Evolutionary conservation across 2,797 vertebrate genomes (phyloP).

Genomic region (Phataginus tricuspis): DNA sequence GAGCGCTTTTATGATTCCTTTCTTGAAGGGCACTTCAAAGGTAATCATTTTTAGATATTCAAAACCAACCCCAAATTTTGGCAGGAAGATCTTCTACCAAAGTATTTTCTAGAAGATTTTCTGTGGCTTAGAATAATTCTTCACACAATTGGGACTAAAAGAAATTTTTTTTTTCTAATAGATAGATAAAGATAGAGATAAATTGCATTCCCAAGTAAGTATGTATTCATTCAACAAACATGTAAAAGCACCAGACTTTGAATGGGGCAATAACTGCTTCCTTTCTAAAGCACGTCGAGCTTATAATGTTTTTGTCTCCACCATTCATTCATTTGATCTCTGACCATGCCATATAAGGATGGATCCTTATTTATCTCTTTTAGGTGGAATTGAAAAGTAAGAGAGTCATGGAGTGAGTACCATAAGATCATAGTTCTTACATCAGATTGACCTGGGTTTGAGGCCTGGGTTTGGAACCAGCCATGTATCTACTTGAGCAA

Average conservation of each 20-base stretch:
- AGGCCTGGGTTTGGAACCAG: neutral
- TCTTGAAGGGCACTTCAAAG: neutral
- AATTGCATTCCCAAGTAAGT: neutral
- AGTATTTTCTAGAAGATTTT: constrained; percentile 26
- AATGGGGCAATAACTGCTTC: neutral
- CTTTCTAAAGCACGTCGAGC: neutral
- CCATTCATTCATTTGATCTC: neutral
- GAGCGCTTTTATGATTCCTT: neutral
- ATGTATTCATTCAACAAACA: neutral
- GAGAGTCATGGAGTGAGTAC: neutral
- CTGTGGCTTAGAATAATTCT: neutral
- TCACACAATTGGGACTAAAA: neutral
- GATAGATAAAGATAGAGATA: neutral
- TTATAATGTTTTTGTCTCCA: neutral
- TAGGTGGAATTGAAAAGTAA: neutral
- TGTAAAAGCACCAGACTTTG: neutral
- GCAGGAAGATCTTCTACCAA: neutral
- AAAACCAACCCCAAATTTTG: neutral
- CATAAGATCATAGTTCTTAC: neutral
- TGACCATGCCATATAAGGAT: neutral
- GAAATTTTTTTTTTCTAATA: neutral
- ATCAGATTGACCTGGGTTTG: neutral
- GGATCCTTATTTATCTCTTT: neutral
- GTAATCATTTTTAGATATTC: neutral
- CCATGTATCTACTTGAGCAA: neutral